These are phyloP conservation scores for Potamarius usumacintae DNA, from an alignment of 2,113 vertebrate genomes.

Conservation along the genomic window DNA sequence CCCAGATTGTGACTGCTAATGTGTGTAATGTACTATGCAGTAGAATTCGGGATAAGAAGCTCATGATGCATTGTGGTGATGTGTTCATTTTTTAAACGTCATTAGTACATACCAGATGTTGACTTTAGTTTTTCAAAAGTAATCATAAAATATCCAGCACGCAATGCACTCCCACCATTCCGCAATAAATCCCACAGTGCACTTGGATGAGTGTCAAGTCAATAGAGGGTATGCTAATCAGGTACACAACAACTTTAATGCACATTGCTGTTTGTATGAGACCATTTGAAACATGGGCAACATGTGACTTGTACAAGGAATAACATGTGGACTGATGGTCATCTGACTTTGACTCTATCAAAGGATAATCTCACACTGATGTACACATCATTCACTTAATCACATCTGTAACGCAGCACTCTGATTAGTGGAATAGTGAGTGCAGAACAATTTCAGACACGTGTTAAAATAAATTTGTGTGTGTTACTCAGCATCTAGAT, in stretches of 20 bases:
- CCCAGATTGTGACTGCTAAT: background rate
- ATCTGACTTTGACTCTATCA: background rate
- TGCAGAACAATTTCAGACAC: background rate
- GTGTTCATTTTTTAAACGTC: background rate
- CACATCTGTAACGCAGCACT: background rate
- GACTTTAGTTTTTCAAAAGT: background rate
- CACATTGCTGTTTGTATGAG: background rate
- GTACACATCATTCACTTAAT: background rate
- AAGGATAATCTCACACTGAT: background rate
- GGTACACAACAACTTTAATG: background rate
- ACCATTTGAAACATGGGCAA: too few species aligned
- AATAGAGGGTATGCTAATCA: background rate
- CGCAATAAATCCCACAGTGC: background rate
- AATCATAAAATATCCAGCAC: background rate
- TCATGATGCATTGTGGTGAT: background rate
- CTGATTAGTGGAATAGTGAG: background rate
- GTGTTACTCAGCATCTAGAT: constrained; percentile 83
- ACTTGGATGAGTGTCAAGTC: background rate
- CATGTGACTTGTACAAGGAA: background rate
- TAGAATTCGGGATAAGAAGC: background rate
- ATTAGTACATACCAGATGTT: background rate
- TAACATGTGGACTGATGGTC: background rate
- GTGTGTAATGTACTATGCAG: background rate
- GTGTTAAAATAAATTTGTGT: background rate
- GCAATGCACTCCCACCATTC: background rate